Percentiles rank a stretch among this genome's conserved stretches.
Evolutionary conservation across 2,797 vertebrate genomes (phyloP).

Genomic region (Nyctibius grandis): DNA sequence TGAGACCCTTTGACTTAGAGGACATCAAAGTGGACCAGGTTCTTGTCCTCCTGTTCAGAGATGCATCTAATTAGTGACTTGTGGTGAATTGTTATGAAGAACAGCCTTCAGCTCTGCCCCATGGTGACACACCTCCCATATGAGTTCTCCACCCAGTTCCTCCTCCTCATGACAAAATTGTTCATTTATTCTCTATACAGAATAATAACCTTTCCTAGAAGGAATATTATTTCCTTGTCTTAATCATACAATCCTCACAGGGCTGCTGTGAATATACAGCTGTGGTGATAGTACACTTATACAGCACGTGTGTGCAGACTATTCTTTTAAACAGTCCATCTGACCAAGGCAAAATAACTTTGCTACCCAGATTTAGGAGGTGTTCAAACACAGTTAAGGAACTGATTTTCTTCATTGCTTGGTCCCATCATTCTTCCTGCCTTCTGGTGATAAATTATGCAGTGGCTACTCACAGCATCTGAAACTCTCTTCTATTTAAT

Average conservation of each 20-base stretch:
- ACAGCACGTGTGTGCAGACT: too few species aligned
- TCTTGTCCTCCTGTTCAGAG: neutral
- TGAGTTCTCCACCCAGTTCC: neutral
- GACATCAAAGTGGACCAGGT: neutral
- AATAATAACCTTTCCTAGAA: neutral
- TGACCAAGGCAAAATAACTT: neutral
- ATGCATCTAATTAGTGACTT: neutral
- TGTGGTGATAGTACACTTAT: neutral
- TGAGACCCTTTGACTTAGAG: neutral
- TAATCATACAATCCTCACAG: neutral
- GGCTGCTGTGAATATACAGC: neutral
- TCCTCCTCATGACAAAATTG: neutral
- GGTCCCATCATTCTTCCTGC: neutral
- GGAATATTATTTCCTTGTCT: neutral
- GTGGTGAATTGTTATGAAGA: neutral
- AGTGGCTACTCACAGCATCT: neutral
- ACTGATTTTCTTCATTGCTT: neutral
- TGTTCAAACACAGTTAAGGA: neutral
- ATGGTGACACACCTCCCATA: fast-evolving
- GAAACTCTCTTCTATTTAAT: neutral
- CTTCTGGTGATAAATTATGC: neutral
- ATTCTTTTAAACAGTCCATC: neutral
- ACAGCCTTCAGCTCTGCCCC: neutral
- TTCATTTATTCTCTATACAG: neutral
- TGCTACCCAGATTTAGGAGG: neutral